Evolutionary conservation across 2,113 vertebrate genomes (phyloP), one percentile per base, ranked within the genome.

Genomic region (Macquaria australasica): DNA sequence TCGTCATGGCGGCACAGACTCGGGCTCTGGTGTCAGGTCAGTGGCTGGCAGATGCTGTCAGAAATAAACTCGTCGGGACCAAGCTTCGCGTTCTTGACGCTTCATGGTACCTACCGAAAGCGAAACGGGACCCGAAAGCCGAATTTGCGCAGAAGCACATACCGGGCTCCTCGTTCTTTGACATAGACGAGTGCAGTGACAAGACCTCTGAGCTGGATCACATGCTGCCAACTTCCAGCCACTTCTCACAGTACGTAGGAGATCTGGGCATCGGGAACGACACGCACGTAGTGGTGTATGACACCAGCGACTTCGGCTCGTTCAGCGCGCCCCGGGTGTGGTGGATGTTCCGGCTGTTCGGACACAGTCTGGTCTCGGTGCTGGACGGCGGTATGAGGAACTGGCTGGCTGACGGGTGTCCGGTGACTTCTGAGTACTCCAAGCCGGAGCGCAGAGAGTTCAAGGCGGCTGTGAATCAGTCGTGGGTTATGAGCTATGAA

Each of bases 261-360:
- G 87, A 90, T 12, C 95, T 99, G 88, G 98, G 98, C 0, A 96
- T 99, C 74, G 92, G 96, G 0, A 95, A 93, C 25, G 82, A 94
- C 87, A 98, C 97, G 28, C 97, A 98, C 5, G 97, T 99, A 0
- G 97, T 99, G 3, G 95, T 99, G 34, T 99, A 99, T 15, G 98
- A 99, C 79, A 95, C 96, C 89, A 99, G 97, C 50, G 96, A 97
- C 79, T 95, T 97, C 75, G 98, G 98, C 5, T 95, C 96, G 23
- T 99, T 94, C 94, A 91, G 96, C 2, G 97, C 98, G 0, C 98
- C 98, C 0, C 95, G 98, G 0, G 95, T 99, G 10, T 99, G 98
- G 98, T 99, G 98, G 98, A 99, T 98, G 98, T 99, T 99, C 89
- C 96, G 97, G 1, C 91, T 92, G 68, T 99, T 99, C 3, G 98